Evolutionary conservation across 2,797 vertebrate species (phyloP).

Genomic region (Balearica regulorum): DNA sequence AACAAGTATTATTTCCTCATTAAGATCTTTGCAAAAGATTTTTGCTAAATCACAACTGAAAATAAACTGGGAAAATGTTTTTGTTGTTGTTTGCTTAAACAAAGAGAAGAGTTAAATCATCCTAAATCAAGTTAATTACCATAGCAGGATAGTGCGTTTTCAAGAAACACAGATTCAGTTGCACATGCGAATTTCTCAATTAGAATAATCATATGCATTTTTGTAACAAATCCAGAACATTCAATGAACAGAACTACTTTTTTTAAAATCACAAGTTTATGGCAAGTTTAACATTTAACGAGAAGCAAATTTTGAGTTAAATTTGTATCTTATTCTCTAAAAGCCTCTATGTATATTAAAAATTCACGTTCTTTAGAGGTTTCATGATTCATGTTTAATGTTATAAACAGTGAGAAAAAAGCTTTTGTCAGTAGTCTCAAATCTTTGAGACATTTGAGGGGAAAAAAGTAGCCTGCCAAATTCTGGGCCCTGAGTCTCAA

Average conservation of each 20-base stretch:
- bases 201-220: not conserved
- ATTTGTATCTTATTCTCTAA: not conserved
- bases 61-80: not conserved
- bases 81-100: not conserved
- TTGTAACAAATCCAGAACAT: not conserved
- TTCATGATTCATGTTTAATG: too few species aligned
- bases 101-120: not conserved
- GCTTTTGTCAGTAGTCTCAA: not conserved
- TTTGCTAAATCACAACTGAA: not conserved
- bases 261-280: not conserved
- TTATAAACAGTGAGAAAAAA: not conserved
- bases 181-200: not conserved
- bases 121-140: not conserved
- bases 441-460: not conserved
- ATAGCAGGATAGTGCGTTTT: not conserved
- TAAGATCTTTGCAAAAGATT: not conserved
- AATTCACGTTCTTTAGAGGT: not conserved
- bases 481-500: not conserved
- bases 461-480: not conserved
- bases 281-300: not conserved
- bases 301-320: not conserved
- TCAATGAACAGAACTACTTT: not conserved
- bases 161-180: not conserved
- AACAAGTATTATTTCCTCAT: not conserved
- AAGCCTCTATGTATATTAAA: not conserved